phyloP scores from a whole-genome alignment of 2,113 vertebrate species.

The Callipepla squamata region DNA sequence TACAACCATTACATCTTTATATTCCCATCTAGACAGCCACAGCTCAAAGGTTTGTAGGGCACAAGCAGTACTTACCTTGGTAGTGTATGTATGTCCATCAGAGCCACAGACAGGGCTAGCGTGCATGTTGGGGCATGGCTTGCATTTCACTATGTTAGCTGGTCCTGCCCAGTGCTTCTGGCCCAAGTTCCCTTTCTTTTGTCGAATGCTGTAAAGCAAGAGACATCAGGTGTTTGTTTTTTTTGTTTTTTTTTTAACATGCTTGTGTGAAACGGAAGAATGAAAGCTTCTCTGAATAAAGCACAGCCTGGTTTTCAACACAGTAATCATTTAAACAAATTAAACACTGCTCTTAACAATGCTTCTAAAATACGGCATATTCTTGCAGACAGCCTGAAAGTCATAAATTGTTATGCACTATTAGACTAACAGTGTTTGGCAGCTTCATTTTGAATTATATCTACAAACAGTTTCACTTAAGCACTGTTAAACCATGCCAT shows the following conservation, averaged over 20 bases:
- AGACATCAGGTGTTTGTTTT: neutral
- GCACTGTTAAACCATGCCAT: neutral
- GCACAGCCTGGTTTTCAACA: neutral
- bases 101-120: slow-evolving; percentile 80
- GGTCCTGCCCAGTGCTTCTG: slow-evolving; percentile 85
- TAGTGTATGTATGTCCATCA: slow-evolving; percentile 88
- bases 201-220: slow-evolving; percentile 69
- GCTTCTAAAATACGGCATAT: neutral
- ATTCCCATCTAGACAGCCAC: rapidly evolving
- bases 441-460: slow-evolving; percentile 21
- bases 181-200: slow-evolving; percentile 78
- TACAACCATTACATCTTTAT: rapidly evolving
- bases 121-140: slow-evolving; percentile 77
- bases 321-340: neutral
- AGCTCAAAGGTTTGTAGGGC: rapidly evolving
- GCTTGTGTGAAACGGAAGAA: neutral
- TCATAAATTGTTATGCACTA: neutral
- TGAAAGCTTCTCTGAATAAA: neutral
- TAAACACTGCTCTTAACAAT: neutral
- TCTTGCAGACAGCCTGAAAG: neutral
- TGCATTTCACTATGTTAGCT: slow-evolving; percentile 84
- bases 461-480: neutral
- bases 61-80: slow-evolving; percentile 76
- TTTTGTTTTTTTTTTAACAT: too few relatives aligned
- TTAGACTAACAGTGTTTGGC: neutral